phyloP scores from a whole-genome alignment of 2,888 invertebrate genomes.

The Rhamphomyia laevipes region DNA sequence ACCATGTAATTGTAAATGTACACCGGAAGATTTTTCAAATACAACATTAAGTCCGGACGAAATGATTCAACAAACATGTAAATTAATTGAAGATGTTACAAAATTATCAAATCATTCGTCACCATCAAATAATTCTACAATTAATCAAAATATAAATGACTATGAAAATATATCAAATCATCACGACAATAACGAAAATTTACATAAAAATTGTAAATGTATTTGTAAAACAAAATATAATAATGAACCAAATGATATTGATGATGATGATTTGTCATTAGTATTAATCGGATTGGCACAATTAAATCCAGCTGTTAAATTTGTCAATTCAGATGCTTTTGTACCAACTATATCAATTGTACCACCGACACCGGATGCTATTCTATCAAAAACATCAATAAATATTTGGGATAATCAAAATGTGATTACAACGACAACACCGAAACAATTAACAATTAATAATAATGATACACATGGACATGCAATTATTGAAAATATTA shows the following conservation, averaged over 20 bases:
- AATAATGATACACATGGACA: conserved; percentile 22
- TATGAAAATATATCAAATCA: neutral
- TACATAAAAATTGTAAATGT: conserved; percentile 24
- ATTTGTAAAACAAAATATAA: conserved; percentile 17
- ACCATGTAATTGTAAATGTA: conserved; percentile 34
- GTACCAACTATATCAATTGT: conserved; percentile 62
- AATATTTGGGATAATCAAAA: conserved; percentile 34
- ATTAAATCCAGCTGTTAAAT: conserved; percentile 40
- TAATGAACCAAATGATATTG: conserved; percentile 25
- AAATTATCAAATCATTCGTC: conserved; percentile 21
- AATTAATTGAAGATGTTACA: conserved; percentile 30
- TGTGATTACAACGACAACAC: conserved; percentile 22
- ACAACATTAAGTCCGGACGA: conserved; percentile 33
- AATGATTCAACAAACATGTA: conserved; percentile 34
- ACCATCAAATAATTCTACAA: neutral
- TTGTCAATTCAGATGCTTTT: conserved; percentile 40
- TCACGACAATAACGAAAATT: conserved; percentile 8
- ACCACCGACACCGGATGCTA: conserved; percentile 58
- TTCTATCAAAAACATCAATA: conserved; percentile 33
- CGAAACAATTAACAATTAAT: conserved; percentile 40
- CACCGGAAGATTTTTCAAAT: conserved; percentile 32
- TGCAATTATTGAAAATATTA: conserved; percentile 32
- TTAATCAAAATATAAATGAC: neutral
- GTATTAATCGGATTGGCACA: conserved; percentile 54
- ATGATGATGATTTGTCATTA: conserved; percentile 51